Conservation (phyloP, 2,888 invertebrate genomes). For the Sepioteuthis lessoniana region DNA sequence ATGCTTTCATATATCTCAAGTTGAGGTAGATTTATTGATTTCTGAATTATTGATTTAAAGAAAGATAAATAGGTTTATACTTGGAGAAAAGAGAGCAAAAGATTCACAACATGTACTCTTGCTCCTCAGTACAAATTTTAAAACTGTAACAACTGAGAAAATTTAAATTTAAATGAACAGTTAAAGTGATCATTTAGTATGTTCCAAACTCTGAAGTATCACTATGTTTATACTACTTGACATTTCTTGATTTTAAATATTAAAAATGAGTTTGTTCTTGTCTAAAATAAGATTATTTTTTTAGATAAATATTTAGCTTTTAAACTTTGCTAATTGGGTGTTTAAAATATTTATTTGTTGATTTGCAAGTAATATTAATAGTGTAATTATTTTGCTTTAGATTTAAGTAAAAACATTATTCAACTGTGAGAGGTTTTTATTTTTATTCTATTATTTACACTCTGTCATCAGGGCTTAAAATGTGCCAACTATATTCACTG, state of each 20-base stretch:
- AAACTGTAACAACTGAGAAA: background rate
- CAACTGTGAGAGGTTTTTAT: too few species aligned
- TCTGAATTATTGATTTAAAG: background rate
- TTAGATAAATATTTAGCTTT: too few species aligned
- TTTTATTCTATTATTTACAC: too few species aligned
- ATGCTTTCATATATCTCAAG: background rate
- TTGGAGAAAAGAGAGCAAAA: background rate
- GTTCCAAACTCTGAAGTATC: background rate
- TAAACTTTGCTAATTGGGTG: too few species aligned
- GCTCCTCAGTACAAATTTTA: background rate
- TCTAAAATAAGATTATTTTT: too few species aligned
- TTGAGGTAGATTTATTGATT: conserved; percentile 6
- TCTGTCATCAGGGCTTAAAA: too few species aligned
- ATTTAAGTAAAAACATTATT: too few species aligned
- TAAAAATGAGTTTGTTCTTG: too few species aligned
- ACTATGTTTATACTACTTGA: background rate
- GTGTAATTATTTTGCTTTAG: too few species aligned
- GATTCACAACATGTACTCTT: background rate
- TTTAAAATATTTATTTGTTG: too few species aligned
- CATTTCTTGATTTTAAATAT: background rate
- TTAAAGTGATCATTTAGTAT: background rate
- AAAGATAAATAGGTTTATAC: background rate
- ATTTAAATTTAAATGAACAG: background rate
- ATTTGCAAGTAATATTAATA: too few species aligned
- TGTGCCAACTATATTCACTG: too few species aligned